Evolutionary conservation across 1,140 invertebrate genomes (phyloP).

Genomic region (Triops cancriformis): DNA sequence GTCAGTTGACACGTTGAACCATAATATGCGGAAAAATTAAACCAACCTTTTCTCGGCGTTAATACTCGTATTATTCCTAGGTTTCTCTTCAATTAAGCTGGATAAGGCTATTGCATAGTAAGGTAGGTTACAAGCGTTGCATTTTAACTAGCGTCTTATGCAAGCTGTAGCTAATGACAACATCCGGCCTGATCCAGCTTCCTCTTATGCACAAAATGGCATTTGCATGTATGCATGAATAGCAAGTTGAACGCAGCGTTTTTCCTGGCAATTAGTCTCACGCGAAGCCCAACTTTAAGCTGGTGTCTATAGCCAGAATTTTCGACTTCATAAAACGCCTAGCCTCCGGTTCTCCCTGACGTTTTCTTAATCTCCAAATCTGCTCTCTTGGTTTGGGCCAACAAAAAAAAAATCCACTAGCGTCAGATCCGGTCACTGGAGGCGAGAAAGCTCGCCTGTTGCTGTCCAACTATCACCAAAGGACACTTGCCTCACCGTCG

Average conservation of each 20-base stretch:
- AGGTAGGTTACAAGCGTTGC: background rate
- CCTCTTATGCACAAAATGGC: background rate
- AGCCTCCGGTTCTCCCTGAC: too few species aligned
- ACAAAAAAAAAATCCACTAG: too few species aligned
- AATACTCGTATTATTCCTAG: too few species aligned
- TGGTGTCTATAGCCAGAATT: background rate
- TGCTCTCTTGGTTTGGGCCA: too few species aligned
- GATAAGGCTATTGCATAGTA: background rate
- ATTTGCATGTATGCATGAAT: conserved; percentile 7
- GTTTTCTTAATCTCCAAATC: too few species aligned
- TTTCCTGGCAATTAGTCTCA: conserved; percentile 10
- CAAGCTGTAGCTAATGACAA: background rate
- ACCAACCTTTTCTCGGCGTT: too few species aligned
- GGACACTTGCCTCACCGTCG: too few species aligned
- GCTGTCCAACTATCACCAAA: too few species aligned
- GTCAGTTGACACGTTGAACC: too few species aligned
- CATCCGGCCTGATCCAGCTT: conserved; percentile 4
- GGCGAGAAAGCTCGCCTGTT: too few species aligned
- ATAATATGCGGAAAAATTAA: too few species aligned
- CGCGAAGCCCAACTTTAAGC: background rate
- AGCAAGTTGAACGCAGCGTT: background rate
- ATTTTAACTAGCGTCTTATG: background rate
- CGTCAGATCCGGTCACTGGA: too few species aligned
- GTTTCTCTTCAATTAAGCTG: background rate
- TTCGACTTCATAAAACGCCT: background rate